phyloP scores from a whole-genome alignment of 2,888 invertebrate species.

The Tipula vernalis region DNA sequence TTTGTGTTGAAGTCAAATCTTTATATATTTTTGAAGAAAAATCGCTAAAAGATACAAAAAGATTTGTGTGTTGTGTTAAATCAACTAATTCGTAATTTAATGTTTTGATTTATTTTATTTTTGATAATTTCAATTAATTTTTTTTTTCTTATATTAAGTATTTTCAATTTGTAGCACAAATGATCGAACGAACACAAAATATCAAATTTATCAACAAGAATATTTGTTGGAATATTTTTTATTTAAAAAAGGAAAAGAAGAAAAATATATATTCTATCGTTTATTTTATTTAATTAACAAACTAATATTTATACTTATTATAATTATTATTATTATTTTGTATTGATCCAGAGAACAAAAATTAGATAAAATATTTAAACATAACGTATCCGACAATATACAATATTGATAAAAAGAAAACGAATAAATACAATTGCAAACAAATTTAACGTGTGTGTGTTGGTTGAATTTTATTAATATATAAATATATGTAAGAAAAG shows the following conservation, averaged over 20 bases:
- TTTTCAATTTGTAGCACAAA: background rate
- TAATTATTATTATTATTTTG: background rate
- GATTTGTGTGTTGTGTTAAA: background rate
- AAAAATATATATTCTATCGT: background rate
- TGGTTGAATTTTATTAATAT: background rate
- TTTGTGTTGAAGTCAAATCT: constrained; percentile 5
- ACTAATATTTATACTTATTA: background rate
- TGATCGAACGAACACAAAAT: background rate
- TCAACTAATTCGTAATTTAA: background rate
- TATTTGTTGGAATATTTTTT: background rate
- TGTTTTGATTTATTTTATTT: background rate
- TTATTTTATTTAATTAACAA: background rate
- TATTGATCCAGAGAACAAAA: background rate
- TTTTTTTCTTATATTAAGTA: background rate
- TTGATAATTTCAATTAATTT: background rate
- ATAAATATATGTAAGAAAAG: background rate
- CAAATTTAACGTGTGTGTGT: background rate
- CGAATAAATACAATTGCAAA: background rate
- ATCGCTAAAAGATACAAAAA: background rate
- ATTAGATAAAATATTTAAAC: background rate
- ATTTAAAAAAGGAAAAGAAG: background rate
- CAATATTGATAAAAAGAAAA: background rate
- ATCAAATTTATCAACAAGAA: background rate
- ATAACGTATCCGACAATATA: background rate
- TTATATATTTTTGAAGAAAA: background rate